phyloP scores from a whole-genome alignment of 2,797 vertebrate genomes.

The Cynopterus sphinx region DNA sequence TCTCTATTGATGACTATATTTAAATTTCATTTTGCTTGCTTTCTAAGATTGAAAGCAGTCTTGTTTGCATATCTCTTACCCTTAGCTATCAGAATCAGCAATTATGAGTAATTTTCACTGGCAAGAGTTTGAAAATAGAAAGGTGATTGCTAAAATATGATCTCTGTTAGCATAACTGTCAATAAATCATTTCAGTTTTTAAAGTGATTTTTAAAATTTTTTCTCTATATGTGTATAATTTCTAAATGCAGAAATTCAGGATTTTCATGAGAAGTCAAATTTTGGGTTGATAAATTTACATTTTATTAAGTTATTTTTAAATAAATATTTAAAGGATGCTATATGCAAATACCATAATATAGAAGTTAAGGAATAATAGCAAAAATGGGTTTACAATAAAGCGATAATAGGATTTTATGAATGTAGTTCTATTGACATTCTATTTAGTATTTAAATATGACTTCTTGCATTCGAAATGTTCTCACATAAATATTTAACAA shows the following conservation, averaged over 20 bases:
- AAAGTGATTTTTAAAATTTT: neutral
- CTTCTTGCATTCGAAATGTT: conserved; percentile 20
- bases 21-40: conserved; percentile 7
- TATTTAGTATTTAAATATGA: conserved; percentile 38
- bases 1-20: neutral
- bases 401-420: neutral
- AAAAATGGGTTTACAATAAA: neutral
- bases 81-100: neutral
- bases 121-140: conserved; percentile 1
- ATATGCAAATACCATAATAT: neutral
- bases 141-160: neutral
- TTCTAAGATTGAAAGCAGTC: conserved; percentile 2
- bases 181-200: conserved; percentile 5
- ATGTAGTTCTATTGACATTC: conserved; percentile 4
- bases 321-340: neutral
- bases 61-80: neutral
- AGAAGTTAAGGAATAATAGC: neutral
- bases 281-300: neutral
- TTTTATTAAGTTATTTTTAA: neutral
- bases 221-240: neutral
- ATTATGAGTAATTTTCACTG: conserved; percentile 9
- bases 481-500: conserved; percentile 56
- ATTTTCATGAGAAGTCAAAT: conserved; percentile 33
- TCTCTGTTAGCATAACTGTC: conserved; percentile 21
- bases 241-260: conserved; percentile 2